phyloP scores from a whole-genome alignment of 2,797 vertebrate species.

The Euphonia xanthogaster region DNA sequence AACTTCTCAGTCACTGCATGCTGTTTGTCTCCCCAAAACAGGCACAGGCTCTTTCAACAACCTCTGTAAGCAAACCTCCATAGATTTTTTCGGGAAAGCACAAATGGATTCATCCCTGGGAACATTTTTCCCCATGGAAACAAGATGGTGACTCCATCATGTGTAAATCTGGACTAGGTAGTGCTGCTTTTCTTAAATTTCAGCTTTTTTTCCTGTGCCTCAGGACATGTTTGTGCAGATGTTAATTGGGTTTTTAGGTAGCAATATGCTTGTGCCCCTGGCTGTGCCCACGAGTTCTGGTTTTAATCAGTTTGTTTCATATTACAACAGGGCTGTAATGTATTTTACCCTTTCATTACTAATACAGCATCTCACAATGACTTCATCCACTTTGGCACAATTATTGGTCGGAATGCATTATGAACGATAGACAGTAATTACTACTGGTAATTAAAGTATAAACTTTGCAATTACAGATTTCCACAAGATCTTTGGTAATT shows the following conservation, averaged over 20 bases:
- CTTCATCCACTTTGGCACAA: neutral
- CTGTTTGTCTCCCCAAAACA: neutral
- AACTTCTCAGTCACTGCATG: accelerated
- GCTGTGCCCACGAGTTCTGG: neutral
- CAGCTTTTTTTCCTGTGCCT: neutral
- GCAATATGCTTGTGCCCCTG: neutral
- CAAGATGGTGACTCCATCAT: accelerated
- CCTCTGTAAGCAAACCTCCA: neutral
- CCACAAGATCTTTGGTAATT: neutral
- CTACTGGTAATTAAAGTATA: neutral
- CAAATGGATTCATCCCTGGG: neutral
- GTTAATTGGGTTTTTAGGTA: neutral
- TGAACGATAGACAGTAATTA: neutral
- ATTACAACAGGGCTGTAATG: neutral
- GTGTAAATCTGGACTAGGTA: neutral
- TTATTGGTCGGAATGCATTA: neutral
- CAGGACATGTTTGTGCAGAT: neutral
- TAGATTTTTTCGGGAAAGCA: neutral
- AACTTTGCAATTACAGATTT: neutral
- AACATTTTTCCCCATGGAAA: neutral
- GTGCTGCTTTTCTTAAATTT: neutral
- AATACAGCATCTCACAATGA: neutral
- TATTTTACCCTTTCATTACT: neutral
- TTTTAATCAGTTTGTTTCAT: neutral
- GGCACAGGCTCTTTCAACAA: too few relatives aligned